A percentile compares a stretch with the other conserved stretches of the same genome.
Conservation (phyloP, 2,888 invertebrate species). For the Rhogogaster chlorosoma region DNA sequence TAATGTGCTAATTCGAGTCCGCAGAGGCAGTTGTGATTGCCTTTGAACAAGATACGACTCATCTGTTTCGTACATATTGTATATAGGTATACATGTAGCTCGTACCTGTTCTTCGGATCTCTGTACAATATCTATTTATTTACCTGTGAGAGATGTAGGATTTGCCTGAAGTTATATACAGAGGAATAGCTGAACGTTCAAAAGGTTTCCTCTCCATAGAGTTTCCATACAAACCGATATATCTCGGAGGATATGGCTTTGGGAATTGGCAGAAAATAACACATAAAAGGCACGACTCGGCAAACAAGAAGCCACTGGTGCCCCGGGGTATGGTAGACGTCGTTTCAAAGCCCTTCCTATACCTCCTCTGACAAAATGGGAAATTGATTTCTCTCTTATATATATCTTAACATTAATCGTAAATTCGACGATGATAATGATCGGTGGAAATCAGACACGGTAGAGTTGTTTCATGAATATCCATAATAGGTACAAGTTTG, state of each 20-base stretch:
- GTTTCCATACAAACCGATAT: conserved; percentile 17
- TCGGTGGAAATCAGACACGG: background rate
- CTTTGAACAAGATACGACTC: background rate
- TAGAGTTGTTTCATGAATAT: background rate
- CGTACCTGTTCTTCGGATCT: background rate
- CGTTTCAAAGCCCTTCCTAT: conserved; percentile 21
- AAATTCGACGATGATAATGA: background rate
- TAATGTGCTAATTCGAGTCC: background rate
- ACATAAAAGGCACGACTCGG: conserved; percentile 38
- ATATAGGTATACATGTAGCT: background rate
- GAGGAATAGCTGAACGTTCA: conserved; percentile 1
- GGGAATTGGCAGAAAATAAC: conserved; percentile 47
- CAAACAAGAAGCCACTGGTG: conserved; percentile 13
- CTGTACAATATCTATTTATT: background rate
- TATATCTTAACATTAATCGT: background rate
- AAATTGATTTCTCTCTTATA: background rate
- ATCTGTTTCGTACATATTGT: background rate
- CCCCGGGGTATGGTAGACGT: conserved; percentile 27
- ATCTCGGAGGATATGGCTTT: conserved; percentile 39
- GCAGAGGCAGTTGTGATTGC: conserved; percentile 14
- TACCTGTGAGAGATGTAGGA: conserved; percentile 18
- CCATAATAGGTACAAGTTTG: background rate
- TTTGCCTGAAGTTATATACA: conserved; percentile 13
- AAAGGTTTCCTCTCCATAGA: conserved; percentile 38
- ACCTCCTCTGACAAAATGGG: background rate